Evolutionary conservation across 2,888 invertebrate genomes (phyloP).

Genomic region (Craniophora ligustri): DNA sequence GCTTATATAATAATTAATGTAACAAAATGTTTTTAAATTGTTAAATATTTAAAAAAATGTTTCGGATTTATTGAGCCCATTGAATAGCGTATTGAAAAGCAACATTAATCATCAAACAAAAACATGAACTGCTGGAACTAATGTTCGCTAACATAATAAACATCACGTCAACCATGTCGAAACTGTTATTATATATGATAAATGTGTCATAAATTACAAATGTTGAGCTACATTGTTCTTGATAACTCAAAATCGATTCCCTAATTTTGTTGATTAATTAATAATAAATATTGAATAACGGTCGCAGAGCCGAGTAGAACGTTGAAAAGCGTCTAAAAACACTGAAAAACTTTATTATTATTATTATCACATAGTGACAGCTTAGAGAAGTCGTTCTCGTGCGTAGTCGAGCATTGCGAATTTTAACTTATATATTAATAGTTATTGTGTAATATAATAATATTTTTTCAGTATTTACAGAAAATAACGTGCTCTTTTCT

Average conservation of each 20-base stretch:
- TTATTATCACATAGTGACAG: too few species aligned
- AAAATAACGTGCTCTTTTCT: too few species aligned
- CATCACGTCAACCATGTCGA: background rate
- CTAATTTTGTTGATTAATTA: background rate
- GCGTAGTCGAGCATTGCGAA: too few species aligned
- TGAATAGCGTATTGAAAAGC: conserved; percentile 11
- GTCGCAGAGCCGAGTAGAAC: too few species aligned
- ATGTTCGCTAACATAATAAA: conserved; percentile 1
- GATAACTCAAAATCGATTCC: background rate
- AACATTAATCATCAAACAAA: conserved; percentile 12
- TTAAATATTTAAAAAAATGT: background rate
- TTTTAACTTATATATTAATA: too few species aligned
- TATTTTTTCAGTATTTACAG: too few species aligned
- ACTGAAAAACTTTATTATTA: too few species aligned
- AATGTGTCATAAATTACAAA: background rate
- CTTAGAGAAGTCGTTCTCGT: too few species aligned
- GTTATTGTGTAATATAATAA: too few species aligned
- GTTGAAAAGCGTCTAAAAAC: too few species aligned
- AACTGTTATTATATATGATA: background rate
- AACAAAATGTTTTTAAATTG: background rate
- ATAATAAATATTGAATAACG: too few species aligned
- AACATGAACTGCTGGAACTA: conserved; percentile 6
- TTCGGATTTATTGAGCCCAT: conserved; percentile 3
- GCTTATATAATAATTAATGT: too few species aligned
- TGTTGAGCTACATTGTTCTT: background rate